Evolutionary conservation across 2,888 invertebrate species (phyloP).

Genomic region (Sericinus montela): DNA sequence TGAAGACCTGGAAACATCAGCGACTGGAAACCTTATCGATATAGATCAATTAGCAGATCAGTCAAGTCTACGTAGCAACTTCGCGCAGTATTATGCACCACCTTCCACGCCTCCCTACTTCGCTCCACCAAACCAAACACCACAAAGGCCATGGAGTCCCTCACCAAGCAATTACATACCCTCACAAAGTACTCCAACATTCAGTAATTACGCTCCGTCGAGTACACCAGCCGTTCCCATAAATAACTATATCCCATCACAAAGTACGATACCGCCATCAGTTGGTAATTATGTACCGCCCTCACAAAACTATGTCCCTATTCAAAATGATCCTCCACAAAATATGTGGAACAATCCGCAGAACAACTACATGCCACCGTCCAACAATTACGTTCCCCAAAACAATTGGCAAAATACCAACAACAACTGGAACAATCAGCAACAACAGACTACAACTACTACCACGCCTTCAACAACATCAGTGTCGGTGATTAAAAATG

Average conservation of each 20-base stretch:
- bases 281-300: slow-evolving; percentile 25
- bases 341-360: slow-evolving; percentile 28
- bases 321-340: slow-evolving; percentile 28
- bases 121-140: slow-evolving; percentile 25
- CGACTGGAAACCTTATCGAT: slow-evolving; percentile 41
- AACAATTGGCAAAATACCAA: slow-evolving; percentile 28
- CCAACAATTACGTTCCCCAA: slow-evolving; percentile 26
- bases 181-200: slow-evolving; percentile 19
- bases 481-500: slow-evolving; percentile 66
- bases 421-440: slow-evolving; percentile 22
- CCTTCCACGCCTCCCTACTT: slow-evolving; percentile 28
- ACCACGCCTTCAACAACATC: slow-evolving; percentile 40
- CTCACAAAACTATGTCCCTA: slow-evolving; percentile 24
- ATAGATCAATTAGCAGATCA: slow-evolving; percentile 34
- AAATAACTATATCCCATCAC: slow-evolving; percentile 20
- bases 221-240: slow-evolving; percentile 22
- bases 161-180: slow-evolving; percentile 22
- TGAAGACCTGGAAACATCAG: slow-evolving; percentile 50
- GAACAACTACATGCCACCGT: slow-evolving; percentile 30
- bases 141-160: slow-evolving; percentile 33
- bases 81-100: slow-evolving; percentile 35
- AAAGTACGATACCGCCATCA: slow-evolving; percentile 11
- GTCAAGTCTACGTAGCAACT: slow-evolving; percentile 35
- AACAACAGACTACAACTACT: slow-evolving; percentile 13
- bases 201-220: slow-evolving; percentile 27